A percentile compares a stretch with the other conserved stretches of the same genome.
Evolutionary conservation across 2,113 vertebrate species (phyloP).

Genomic region (Microcebus ravelobensis): DNA sequence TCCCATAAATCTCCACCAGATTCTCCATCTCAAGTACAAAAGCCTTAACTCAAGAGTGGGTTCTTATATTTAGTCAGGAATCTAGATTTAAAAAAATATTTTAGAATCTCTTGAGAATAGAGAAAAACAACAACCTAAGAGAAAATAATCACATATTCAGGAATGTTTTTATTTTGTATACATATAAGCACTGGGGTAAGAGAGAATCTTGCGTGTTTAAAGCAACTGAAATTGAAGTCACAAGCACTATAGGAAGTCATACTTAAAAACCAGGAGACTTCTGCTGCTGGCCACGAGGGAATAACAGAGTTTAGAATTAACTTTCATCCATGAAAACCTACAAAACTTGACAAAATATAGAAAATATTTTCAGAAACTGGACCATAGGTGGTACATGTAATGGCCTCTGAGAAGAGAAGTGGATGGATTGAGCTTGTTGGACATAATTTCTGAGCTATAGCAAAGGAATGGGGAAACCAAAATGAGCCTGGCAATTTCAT

Average conservation of each 20-base stretch:
- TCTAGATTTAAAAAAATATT: background rate
- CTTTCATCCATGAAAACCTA: background rate
- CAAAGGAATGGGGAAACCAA: background rate
- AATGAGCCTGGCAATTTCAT: background rate
- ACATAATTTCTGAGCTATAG: background rate
- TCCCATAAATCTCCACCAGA: background rate
- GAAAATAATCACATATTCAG: background rate
- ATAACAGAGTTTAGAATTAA: background rate
- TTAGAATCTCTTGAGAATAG: background rate
- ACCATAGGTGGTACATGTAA: background rate
- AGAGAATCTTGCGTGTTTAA: background rate
- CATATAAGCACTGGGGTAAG: background rate
- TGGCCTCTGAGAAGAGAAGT: background rate
- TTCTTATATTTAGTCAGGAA: background rate
- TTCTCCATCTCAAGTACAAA: background rate
- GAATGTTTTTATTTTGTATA: background rate
- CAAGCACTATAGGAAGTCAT: background rate
- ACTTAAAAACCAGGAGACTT: background rate
- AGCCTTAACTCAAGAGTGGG: background rate
- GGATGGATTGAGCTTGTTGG: background rate
- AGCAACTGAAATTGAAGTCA: background rate
- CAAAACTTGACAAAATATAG: background rate
- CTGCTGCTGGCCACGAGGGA: background rate
- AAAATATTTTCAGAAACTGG: constrained; percentile 4
- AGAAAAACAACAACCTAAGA: background rate